A percentile compares a stretch with the other conserved stretches of the same genome.
These are phyloP conservation scores for Mactra quadrangularis DNA, from an alignment of 1,140 invertebrate species.

Conservation along the genomic window DNA sequence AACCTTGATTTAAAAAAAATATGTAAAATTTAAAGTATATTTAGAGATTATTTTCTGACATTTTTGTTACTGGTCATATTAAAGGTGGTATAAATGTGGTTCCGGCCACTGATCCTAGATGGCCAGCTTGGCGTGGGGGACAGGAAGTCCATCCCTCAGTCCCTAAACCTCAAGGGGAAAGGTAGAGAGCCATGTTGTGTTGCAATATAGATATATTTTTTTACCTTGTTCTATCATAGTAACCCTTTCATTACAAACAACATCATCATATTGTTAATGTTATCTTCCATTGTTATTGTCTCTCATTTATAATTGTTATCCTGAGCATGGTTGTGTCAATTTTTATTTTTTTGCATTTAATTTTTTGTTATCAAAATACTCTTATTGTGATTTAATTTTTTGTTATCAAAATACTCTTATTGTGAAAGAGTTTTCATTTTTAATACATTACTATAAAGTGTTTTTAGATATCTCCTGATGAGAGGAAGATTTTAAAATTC, in stretches of 20 bases:
- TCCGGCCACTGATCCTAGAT: slow-evolving; percentile 37
- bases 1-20: too few species aligned
- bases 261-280: too few species aligned
- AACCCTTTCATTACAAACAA: too few species aligned
- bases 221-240: background rate
- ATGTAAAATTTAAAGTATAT: too few species aligned
- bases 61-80: background rate
- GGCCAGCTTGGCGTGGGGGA: slow-evolving; percentile 34
- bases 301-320: background rate
- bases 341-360: background rate
- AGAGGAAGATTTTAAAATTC: too few species aligned
- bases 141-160: slow-evolving; percentile 52
- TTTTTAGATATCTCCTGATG: too few species aligned
- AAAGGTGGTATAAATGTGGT: slow-evolving; percentile 57
- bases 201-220: background rate
- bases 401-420: background rate
- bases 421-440: background rate
- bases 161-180: slow-evolving; percentile 51
- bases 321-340: background rate
- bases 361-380: background rate
- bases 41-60: too few species aligned
- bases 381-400: background rate
- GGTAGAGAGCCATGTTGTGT: slow-evolving; percentile 42
- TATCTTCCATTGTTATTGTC: background rate
- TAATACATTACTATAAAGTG: too few species aligned